Conservation (phyloP, 2,797 vertebrate species). For the Rhincodon typus region DNA sequence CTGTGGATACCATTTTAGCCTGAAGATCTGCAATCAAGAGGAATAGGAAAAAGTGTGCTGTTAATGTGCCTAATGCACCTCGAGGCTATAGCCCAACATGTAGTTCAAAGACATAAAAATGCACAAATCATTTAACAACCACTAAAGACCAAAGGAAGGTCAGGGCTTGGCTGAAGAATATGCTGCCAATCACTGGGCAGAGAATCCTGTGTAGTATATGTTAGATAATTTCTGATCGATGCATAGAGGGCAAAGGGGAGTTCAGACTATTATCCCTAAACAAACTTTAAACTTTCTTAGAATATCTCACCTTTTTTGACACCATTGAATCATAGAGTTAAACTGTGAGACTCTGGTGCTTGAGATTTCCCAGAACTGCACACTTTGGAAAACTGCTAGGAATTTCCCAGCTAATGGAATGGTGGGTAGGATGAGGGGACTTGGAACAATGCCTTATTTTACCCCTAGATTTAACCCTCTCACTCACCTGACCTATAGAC, state of each 20-base stretch:
- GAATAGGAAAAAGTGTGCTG: not conserved
- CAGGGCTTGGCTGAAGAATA: not conserved
- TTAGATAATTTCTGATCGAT: too few species aligned
- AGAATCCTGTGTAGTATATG: not conserved
- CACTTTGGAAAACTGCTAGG: not conserved
- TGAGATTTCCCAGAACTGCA: not conserved
- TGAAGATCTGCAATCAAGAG: conserved; percentile 63
- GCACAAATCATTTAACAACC: too few species aligned
- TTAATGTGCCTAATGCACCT: not conserved
- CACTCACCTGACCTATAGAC: conserved; percentile 39
- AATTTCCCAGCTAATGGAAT: not conserved
- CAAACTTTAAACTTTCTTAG: not conserved
- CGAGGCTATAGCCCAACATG: too few species aligned
- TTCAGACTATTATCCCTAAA: not conserved
- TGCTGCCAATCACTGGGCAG: not conserved
- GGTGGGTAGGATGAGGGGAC: not conserved
- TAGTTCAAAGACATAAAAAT: too few species aligned
- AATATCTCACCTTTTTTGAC: not conserved
- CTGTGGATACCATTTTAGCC: conserved; percentile 57
- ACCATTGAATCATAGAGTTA: not conserved
- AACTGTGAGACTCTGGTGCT: not conserved
- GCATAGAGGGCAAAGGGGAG: not conserved
- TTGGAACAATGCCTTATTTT: too few species aligned
- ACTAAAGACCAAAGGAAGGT: not conserved
- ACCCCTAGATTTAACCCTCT: not conserved